Evolutionary conservation across 2,113 vertebrate genomes (phyloP).

Genomic region (Ranitomeya variabilis): DNA sequence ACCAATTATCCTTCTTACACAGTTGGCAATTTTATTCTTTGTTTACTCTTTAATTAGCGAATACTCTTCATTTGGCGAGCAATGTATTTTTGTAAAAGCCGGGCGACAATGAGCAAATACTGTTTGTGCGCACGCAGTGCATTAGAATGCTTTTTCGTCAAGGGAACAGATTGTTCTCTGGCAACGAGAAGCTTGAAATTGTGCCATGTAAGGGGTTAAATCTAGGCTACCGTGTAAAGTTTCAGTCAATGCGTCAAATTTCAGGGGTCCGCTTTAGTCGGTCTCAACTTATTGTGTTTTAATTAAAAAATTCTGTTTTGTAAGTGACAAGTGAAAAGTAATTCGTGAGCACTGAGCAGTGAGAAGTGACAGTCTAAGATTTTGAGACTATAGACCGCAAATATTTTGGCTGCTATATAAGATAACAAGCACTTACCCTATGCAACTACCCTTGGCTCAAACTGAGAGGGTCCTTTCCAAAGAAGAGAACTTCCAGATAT

Average conservation of each 20-base stretch:
- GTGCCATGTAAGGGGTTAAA: constrained; percentile 1
- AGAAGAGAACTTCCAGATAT: too few relatives aligned
- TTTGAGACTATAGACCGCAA: too few relatives aligned
- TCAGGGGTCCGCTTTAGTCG: not conserved
- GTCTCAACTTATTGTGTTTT: too few relatives aligned
- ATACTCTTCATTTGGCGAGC: constrained; percentile 13
- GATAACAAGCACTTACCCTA: too few relatives aligned
- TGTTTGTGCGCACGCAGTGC: not conserved
- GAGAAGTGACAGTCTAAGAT: too few relatives aligned
- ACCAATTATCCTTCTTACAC: constrained; percentile 5
- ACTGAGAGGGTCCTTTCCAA: too few relatives aligned
- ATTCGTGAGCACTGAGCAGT: too few relatives aligned
- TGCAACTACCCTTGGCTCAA: too few relatives aligned
- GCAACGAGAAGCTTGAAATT: not conserved
- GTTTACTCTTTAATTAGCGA: constrained; percentile 9
- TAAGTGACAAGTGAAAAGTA: too few relatives aligned
- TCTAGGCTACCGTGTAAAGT: not conserved
- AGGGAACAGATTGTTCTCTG: not conserved
- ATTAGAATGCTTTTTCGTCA: not conserved
- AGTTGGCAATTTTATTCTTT: constrained; percentile 20
- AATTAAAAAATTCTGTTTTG: too few relatives aligned
- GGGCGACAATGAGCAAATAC: not conserved
- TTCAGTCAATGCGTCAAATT: not conserved
- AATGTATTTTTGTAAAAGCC: not conserved
- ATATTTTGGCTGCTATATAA: too few relatives aligned